phyloP scores from a whole-genome alignment of 2,888 invertebrate genomes.

The Achlya flavicornis region DNA sequence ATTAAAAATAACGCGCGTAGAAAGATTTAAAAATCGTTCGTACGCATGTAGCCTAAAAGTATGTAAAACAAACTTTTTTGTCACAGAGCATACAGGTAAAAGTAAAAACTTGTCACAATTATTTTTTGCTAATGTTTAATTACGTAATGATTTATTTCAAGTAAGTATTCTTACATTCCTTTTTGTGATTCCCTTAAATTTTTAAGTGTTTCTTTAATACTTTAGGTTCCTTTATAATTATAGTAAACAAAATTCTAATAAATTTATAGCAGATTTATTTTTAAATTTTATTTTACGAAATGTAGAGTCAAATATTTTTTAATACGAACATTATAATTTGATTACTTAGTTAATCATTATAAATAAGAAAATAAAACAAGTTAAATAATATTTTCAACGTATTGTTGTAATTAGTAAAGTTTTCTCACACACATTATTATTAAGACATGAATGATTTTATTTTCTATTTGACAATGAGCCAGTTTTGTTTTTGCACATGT shows the following conservation, averaged over 20 bases:
- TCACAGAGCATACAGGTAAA: background rate
- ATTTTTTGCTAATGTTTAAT: background rate
- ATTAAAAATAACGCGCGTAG: too few species aligned
- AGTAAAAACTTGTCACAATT: constrained; percentile 1
- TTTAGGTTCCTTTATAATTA: background rate
- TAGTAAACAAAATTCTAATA: background rate
- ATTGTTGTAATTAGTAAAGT: background rate
- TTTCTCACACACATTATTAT: background rate
- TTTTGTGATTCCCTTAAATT: constrained; percentile 6
- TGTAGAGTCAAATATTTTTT: background rate
- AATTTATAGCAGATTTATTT: too few species aligned
- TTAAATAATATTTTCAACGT: background rate
- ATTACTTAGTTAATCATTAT: too few species aligned
- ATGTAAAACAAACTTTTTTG: background rate
- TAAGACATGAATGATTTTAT: background rate
- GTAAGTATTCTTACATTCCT: constrained; percentile 1
- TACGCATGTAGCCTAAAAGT: too few species aligned
- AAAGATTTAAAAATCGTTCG: too few species aligned
- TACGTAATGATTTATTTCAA: background rate
- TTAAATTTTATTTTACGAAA: background rate
- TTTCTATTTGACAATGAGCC: background rate
- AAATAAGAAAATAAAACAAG: too few species aligned
- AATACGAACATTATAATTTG: background rate
- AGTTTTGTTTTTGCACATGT: background rate
- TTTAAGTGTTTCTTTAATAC: background rate